Evolutionary conservation across 2,113 vertebrate species (phyloP), one percentile per base, ranked within the genome.

Genomic region (Periophthalmodon schlosseri): DNA sequence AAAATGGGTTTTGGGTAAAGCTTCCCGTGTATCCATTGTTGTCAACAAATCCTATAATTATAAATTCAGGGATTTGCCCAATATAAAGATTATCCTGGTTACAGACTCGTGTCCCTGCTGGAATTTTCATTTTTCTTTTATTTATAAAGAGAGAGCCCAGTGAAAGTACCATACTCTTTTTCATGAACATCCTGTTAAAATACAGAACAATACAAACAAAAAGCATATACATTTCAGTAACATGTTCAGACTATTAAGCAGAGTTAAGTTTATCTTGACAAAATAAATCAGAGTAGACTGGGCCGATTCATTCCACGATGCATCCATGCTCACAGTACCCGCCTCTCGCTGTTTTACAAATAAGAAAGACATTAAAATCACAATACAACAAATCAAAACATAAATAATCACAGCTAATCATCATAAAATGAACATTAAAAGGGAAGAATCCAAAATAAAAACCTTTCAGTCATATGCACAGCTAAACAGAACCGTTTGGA

Each of bases 141-240:
- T 28, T 28, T 3, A 28, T 28, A 28, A 1, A 28, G 28, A 3
- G n/a, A n/a, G n/a, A n/a, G n/a, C n/a, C 28, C 28, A 28, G 3
- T 28, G 28, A 28, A 3, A 28, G 28, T 28, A 28, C 28, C 28
- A 28, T 28, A 2, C 28, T 28, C 28, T 28, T 28, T 28, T 28
- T 28, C 28, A 28, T 3, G 28, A 28, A 28, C 3, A 3, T 28
- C 28, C 28, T 28, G 28, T 28, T 28, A 28, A 28, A 28, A 28
- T 28, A 28, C 28, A 28, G 28, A 28, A 28, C 28, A 28, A 28
- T 28, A 28, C 28, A 47, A 15, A 72, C 21, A 61, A 47, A 72
- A 0, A 64, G 0, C 34, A 2, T 36, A 34, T 74, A 18, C 75
- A 39, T 36, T 76, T 66, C 47, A 83, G 70, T 69, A 65, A 72